These are phyloP conservation scores for Andrena flavipes DNA, from an alignment of 2,888 invertebrate species.

Conservation along the genomic window DNA sequence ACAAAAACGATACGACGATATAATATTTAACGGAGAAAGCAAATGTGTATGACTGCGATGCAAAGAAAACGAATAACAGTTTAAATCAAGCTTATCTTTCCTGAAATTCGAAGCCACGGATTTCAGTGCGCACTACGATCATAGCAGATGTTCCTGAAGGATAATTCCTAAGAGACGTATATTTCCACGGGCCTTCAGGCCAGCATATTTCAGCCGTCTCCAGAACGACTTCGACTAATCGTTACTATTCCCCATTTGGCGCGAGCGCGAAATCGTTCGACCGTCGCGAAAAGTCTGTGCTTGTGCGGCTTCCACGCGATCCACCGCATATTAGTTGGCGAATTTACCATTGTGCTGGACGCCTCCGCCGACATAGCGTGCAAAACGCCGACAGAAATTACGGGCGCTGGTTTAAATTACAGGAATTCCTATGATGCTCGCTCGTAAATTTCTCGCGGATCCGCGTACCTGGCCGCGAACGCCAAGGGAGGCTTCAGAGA, in stretches of 20 bases:
- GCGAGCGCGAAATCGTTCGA: not conserved
- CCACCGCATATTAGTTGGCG: not conserved
- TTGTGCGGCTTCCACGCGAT: not conserved
- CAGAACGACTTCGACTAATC: slow-evolving; percentile 7
- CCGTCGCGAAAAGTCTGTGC: not conserved
- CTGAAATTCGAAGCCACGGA: not conserved
- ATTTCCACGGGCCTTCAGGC: not conserved
- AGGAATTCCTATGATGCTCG: not conserved
- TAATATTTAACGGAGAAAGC: not conserved
- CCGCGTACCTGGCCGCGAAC: not conserved
- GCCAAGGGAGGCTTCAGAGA: not conserved
- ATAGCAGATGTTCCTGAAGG: not conserved
- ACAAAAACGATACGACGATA: no score
- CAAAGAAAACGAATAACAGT: not conserved
- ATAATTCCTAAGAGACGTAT: slow-evolving; percentile 13
- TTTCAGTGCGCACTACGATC: not conserved
- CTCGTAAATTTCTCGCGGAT: slow-evolving; percentile 17
- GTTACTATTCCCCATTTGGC: slow-evolving; percentile 21
- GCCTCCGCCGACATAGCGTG: not conserved
- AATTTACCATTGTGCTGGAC: not conserved
- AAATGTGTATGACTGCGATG: not conserved
- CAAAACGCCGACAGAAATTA: slow-evolving; percentile 7
- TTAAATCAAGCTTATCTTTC: not conserved
- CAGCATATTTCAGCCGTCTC: slow-evolving; percentile 15
- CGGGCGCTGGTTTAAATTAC: not conserved